Base-by-base conservation (phyloP, 2,888 invertebrate genomes). In the Amiota minor region DNA sequence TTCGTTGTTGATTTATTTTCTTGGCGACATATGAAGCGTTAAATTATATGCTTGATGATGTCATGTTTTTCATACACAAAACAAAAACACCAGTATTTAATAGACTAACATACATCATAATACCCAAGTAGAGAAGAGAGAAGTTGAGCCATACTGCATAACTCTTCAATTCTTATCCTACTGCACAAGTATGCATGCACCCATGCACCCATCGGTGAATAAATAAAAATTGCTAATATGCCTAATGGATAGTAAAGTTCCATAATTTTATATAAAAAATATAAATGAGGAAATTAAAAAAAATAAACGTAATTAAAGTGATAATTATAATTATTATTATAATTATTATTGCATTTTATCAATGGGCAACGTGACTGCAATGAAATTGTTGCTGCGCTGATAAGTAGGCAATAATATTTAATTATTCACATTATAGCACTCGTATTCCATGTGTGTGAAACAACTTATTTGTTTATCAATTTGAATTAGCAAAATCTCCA, bases 161-260 rank as follows among this genome's bases (percentile, higher is more conserved):
- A 35, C 35, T 35, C 6, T 35, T 35, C 35, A 35, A 35, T 6
- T 2, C 35, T 6, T 35, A 6, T 35, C 35, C 35, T 4, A 8
- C 35, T 35, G 1, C 1, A 2, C 1, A 1, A 23, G 6, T 6
- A 35, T 35, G 35, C 35, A 35, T 35, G 6, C 82, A n/a, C n/a
- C n/a, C n/a, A 76, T 73, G 79, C 76, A 76, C 78, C 72, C 47
- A 49, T 16, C n/a, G n/a, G 53, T 16, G 64, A 55, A 46, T 35
- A 71, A 65, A 65, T 71, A 56, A 76, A 74, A 72, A 77, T 77
- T 81, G 78, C 80, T 80, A 85, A 80, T 81, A 72, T 76, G 77
- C 76, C 80, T 83, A 85, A 83, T 83, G 84, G 84, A 84, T 80
- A 85, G 81, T 76, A 70, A 73, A 85, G 83, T 84, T 85, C 80